A percentile compares a stretch with the other conserved stretches of the same genome.
Evolutionary conservation across 2,888 invertebrate species (phyloP).

Genomic region (Thera britannica): DNA sequence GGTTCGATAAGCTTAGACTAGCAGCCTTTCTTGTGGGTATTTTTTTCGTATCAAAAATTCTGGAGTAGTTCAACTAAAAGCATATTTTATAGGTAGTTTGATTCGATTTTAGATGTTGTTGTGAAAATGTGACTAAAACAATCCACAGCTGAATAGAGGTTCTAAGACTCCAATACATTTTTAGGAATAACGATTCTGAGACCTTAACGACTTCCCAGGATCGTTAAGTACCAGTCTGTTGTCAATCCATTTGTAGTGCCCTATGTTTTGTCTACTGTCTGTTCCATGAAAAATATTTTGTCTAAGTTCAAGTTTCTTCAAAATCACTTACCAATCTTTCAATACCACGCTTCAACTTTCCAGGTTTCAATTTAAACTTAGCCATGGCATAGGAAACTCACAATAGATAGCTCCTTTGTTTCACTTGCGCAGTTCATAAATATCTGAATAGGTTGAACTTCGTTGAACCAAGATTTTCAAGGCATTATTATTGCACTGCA

Average conservation of each 20-base stretch:
- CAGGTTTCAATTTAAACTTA: conserved; percentile 44
- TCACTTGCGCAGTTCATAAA: conserved; percentile 26
- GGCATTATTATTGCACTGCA: conserved; percentile 8
- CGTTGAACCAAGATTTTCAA: conserved; percentile 20
- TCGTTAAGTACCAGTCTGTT: too few relatives aligned
- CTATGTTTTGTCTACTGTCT: too few relatives aligned
- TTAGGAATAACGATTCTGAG: too few relatives aligned
- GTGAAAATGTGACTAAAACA: too few relatives aligned
- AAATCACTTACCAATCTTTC: conserved; percentile 30
- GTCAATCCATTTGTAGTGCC: too few relatives aligned
- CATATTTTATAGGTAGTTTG: background rate
- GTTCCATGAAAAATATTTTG: background rate
- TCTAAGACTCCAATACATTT: too few relatives aligned
- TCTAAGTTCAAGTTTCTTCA: conserved; percentile 1
- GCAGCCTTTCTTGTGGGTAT: too few relatives aligned
- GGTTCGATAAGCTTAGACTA: too few relatives aligned
- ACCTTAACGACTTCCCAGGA: too few relatives aligned
- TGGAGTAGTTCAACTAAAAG: background rate
- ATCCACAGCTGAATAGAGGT: too few relatives aligned
- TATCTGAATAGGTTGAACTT: conserved; percentile 26
- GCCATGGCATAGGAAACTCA: conserved; percentile 28
- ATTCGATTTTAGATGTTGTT: too few relatives aligned
- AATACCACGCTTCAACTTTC: conserved; percentile 29
- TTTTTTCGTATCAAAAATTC: too few relatives aligned
- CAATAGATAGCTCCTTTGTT: conserved; percentile 36